Conservation (phyloP, 2,888 invertebrate genomes). For the Hemistola chrysoprasaria region DNA sequence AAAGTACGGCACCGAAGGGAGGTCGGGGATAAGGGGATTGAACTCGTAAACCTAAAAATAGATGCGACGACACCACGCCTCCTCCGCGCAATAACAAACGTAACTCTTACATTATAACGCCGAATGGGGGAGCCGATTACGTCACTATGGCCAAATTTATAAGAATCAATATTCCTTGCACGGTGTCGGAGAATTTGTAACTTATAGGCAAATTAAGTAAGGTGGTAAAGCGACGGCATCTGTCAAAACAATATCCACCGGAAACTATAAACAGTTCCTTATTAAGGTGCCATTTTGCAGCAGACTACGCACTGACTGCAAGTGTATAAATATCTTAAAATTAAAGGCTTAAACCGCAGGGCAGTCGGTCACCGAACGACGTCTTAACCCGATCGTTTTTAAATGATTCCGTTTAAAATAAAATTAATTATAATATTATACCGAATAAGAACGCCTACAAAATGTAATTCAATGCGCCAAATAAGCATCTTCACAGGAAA, state of each 20-base stretch:
- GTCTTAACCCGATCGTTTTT: too few relatives aligned
- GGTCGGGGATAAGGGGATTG: conserved; percentile 56
- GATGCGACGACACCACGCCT: conserved; percentile 58
- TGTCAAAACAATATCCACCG: conserved; percentile 68
- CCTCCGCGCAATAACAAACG: conserved; percentile 34
- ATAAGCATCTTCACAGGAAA: conserved; percentile 5
- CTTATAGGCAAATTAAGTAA: conserved; percentile 21
- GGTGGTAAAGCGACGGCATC: conserved; percentile 47
- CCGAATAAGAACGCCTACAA: not conserved
- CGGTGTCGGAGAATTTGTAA: conserved; percentile 23
- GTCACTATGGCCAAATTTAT: conserved; percentile 29
- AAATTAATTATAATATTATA: conserved; percentile 22
- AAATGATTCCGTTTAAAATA: conserved; percentile 22
- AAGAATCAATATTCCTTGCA: conserved; percentile 36
- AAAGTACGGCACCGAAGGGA: conserved; percentile 36
- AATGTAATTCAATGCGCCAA: conserved; percentile 2
- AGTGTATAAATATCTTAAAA: too few relatives aligned
- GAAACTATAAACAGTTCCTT: conserved; percentile 64
- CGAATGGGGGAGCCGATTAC: conserved; percentile 27
- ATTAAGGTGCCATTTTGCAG: too few relatives aligned
- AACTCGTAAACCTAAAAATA: conserved; percentile 78
- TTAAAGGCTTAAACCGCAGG: too few relatives aligned
- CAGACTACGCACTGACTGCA: too few relatives aligned
- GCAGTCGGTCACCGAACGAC: too few relatives aligned
- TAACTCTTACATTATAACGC: conserved; percentile 29